Conservation (phyloP, 2,797 vertebrate genomes). For the Helarctos malayanus region DNA sequence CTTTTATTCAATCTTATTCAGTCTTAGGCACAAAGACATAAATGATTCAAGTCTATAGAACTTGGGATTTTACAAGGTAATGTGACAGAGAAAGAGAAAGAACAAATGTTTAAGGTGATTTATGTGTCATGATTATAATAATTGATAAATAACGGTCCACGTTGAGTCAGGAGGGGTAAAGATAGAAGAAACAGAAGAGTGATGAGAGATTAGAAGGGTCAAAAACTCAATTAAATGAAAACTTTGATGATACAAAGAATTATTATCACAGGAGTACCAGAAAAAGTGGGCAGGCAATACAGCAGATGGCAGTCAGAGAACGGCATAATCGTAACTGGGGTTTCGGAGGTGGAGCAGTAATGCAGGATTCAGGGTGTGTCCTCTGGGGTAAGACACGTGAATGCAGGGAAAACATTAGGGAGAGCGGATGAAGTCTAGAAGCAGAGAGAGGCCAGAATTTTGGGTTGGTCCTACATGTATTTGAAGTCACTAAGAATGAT, state of each 20-base stretch:
- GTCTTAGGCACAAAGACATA: not conserved
- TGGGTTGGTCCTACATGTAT: not conserved
- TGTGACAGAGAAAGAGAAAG: not conserved
- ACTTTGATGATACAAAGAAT: not conserved
- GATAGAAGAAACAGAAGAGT: not conserved
- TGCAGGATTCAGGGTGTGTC: not conserved
- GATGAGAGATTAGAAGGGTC: not conserved
- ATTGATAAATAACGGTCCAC: not conserved
- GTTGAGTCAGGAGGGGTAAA: not conserved
- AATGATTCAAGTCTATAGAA: not conserved
- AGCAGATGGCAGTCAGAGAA: not conserved
- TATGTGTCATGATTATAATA: not conserved
- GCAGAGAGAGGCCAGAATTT: not conserved
- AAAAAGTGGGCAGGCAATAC: conserved; percentile 2
- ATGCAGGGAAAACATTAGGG: not conserved
- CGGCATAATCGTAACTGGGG: not conserved
- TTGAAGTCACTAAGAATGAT: not conserved
- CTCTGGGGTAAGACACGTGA: not conserved
- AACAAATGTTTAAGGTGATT: not conserved
- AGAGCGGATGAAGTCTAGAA: not conserved
- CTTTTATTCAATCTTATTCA: not conserved
- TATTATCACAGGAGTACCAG: not conserved
- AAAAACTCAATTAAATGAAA: not conserved
- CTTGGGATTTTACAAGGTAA: not conserved
- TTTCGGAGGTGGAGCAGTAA: not conserved